phyloP scores from a whole-genome alignment of 2,888 invertebrate species.

The Habroteleia sp. region DNA sequence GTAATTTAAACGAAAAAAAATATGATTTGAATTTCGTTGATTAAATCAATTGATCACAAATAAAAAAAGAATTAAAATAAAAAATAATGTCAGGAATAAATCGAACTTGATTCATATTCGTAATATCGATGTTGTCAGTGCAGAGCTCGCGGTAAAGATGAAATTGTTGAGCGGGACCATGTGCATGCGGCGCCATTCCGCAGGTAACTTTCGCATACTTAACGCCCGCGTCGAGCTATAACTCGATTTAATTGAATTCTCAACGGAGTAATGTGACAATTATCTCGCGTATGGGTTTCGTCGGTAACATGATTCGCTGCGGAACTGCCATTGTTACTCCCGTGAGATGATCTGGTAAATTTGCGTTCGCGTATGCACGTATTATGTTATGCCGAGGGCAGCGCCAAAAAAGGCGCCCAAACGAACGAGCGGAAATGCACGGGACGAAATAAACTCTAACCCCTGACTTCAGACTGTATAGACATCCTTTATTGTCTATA shows the following conservation, averaged over 20 bases:
- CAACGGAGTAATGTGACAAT: constrained; percentile 61
- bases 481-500: too few relatives aligned
- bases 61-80: too few relatives aligned
- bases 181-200: constrained; percentile 29
- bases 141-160: too few relatives aligned
- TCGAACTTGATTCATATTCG: too few relatives aligned
- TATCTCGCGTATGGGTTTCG: constrained; percentile 54
- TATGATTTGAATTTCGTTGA: too few relatives aligned
- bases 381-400: constrained; percentile 32
- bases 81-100: too few relatives aligned
- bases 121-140: too few relatives aligned
- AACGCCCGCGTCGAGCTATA: constrained; percentile 52
- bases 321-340: constrained; percentile 65
- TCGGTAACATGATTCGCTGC: constrained; percentile 67
- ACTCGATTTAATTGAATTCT: constrained; percentile 62
- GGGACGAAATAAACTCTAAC: too few relatives aligned
- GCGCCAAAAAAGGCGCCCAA: constrained; percentile 18
- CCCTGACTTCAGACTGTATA: too few relatives aligned
- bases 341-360: constrained; percentile 65
- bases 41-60: too few relatives aligned
- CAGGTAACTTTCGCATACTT: constrained; percentile 53
- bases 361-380: constrained; percentile 52
- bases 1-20: too few relatives aligned
- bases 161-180: constrained; percentile 32
- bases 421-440: constrained; percentile 8